A percentile compares a stretch with the other conserved stretches of the same genome.
phyloP scores from a whole-genome alignment of 2,888 invertebrate species.

The Polyommatus iphigenia region DNA sequence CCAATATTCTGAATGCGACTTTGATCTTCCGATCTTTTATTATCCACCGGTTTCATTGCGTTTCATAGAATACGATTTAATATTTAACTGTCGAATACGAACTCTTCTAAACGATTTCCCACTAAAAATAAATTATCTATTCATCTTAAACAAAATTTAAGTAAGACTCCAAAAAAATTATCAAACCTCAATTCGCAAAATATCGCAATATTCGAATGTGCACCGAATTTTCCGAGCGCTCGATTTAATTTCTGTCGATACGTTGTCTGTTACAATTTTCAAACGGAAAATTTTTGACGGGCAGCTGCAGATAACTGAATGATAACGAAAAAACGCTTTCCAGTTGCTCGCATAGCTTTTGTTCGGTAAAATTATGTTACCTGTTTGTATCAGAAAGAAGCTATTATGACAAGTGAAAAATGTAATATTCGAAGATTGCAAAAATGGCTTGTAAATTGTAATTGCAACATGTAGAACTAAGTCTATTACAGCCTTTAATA shows the following conservation, averaged over 20 bases:
- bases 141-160: neutral
- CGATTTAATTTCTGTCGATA: neutral
- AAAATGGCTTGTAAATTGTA: no score
- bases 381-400: no score
- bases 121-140: no score
- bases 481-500: no score
- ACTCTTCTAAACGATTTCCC: no score
- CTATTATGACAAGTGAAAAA: neutral
- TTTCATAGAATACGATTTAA: constrained; percentile 5
- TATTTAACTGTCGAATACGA: neutral
- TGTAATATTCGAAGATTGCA: neutral
- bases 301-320: neutral
- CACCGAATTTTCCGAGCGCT: neutral
- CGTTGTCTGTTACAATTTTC: neutral
- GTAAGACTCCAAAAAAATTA: neutral
- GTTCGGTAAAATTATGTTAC: no score
- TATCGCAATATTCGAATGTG: neutral
- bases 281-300: neutral
- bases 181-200: neutral
- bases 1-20: constrained; percentile 40
- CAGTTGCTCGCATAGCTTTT: neutral
- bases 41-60: constrained; percentile 19
- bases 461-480: no score
- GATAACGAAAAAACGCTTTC: neutral
- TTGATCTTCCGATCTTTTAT: constrained; percentile 43